Evolutionary conservation across 1,140 invertebrate species (phyloP), one percentile per base, ranked within the genome.

Genomic region (Drosophila nebulosa): DNA sequence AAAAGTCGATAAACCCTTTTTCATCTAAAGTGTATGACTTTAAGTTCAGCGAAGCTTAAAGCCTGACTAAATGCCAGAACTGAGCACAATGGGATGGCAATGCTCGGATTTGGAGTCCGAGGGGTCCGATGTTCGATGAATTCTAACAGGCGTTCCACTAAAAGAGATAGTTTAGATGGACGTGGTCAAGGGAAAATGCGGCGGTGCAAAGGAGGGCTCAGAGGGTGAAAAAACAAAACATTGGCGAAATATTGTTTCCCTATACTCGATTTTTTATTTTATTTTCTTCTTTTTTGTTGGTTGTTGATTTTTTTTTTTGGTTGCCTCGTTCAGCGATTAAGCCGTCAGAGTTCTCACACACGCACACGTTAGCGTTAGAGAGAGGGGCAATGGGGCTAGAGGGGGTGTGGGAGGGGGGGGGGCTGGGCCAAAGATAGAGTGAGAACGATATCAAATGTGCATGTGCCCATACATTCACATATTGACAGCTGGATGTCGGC

Each of bases 301-400:
- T 21, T 21, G n/a, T 27, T 70, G 63, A n/a, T 50, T 61, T 51
- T 22, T 51, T 32, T 9, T 56, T 32, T 63, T 26, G 57, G 55
- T 39, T 53, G 67, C n/a, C 39, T 46, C 16, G 68, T 72, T 24
- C 78, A 68, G 56, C 78, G 65, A 73, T 80, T 81, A 73, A 81
- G 78, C 78, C 58, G 58, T 52, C 26, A 65, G 61, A 58, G 55
- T 51, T 68, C 27, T 57, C 26, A 57, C 52, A 58, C 64, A 67
- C 39, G 56, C 70, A 66, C 27, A 46, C 51, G 52, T 50, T 21
- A 46, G 39, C 6, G 14, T 39, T 14, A 46, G 39, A 46, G 39
- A 21, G 5, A 10, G 16, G 18, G 16, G 5, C 4, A 27, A 9
- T 9, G 27, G 39, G 39, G 36, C 14, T 1, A 39, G 39, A 42